Evolutionary conservation across 2,113 vertebrate species (phyloP), one percentile per base, ranked within the genome.

Genomic region (Chaetura pelagica): DNA sequence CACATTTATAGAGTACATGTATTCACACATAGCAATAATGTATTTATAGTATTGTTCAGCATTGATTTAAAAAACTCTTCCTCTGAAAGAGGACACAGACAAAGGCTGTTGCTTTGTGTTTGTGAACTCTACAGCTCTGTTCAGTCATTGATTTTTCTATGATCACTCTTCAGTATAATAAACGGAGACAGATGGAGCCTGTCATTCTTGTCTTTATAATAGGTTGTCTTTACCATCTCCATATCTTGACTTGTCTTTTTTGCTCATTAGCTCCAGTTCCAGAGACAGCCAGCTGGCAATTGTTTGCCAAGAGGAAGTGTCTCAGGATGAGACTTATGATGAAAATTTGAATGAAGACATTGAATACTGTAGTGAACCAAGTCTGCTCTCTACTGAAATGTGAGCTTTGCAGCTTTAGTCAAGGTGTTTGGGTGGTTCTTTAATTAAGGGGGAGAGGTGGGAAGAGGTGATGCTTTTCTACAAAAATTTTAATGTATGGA

Each of bases 381-480:
- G 98, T 96, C 98, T 98, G 68, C 98, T 99, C 92, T 98, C 99
- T 95, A 98, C 98, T 9, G 99, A 99, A 97, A 99, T 99, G 99
- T 99, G 98, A 98, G 98, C 84, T 82, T 90, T 85, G 76, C 72
- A 74, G 67, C 91, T 91, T 84, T 73, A 81, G 73, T 73, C 38
- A 44, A 76, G 82, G 67, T 32, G 26, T 86, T 93, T 82, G 89
- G 82, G 91, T 94, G 90, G 87, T 80, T 93, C 68, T 82, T 89
- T 57, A 49, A 93, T 58, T 74, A 84, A 95, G 27, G 69, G 88
- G 78, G 42, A 82, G 71, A 82, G 48, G 48, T 94, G 91, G 91
- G 80, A 94, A 86, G 34, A 94, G 40, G 69, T 78, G n/a, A 55
- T 1, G 1, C 52, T 77, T 93, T 84, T 58, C 80, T 89, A 61